Evolutionary conservation across 1,140 invertebrate genomes (phyloP).

Genomic region (Stenopsyche tienmushanensis): DNA sequence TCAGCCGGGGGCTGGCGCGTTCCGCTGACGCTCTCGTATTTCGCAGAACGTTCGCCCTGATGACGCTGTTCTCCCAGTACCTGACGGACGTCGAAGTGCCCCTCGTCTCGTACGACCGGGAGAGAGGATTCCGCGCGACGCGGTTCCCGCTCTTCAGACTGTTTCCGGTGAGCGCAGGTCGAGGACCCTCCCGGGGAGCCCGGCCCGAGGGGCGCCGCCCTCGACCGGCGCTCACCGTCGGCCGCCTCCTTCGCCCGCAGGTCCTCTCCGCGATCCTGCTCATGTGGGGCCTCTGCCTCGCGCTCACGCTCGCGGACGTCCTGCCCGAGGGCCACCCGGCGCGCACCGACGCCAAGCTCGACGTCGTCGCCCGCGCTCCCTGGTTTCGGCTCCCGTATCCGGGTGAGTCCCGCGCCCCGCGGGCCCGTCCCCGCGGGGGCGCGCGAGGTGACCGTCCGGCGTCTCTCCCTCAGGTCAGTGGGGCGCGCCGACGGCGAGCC

Average conservation of each 20-base stretch:
- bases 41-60: constrained; percentile 75
- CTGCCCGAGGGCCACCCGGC: constrained; percentile 70
- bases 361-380: constrained; percentile 69
- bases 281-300: constrained; percentile 76
- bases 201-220: constrained; percentile 81
- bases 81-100: constrained; percentile 70
- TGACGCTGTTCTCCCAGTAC: constrained; percentile 82
- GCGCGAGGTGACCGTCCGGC: no score
- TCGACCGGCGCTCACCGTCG: no score
- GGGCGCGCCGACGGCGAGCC: constrained; percentile 76
- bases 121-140: constrained; percentile 58
- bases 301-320: constrained; percentile 69
- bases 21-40: no score
- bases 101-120: constrained; percentile 60
- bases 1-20: no score
- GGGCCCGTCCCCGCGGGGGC: no score
- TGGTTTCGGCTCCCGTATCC: constrained; percentile 89
- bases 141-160: constrained; percentile 79
- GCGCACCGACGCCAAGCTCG: constrained; percentile 74
- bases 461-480: constrained; percentile 71
- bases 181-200: constrained; percentile 7
- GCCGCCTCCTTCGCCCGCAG: constrained; percentile 55
- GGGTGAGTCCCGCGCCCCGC: no score
- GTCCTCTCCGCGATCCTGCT: constrained; percentile 78
- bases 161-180: constrained; percentile 70